These are phyloP conservation scores for Macroteleia sp. DNA, from an alignment of 2,888 invertebrate genomes.

Conservation along the genomic window DNA sequence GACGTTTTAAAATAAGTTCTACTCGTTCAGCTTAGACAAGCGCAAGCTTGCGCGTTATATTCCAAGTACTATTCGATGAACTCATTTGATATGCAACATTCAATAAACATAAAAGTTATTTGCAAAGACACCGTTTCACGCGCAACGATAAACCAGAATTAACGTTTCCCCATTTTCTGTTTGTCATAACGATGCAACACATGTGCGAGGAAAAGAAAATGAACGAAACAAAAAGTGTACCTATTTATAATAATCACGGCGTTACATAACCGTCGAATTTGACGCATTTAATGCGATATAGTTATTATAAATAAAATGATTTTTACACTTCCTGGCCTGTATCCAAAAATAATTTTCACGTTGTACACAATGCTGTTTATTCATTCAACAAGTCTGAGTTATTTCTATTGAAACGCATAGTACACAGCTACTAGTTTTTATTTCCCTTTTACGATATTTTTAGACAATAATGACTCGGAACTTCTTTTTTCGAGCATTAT, in stretches of 20 bases:
- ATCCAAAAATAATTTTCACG: slow-evolving; percentile 54
- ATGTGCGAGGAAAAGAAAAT: background rate
- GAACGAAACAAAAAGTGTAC: slow-evolving; percentile 5
- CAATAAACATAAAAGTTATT: slow-evolving; percentile 54
- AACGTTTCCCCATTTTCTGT: slow-evolving; percentile 14
- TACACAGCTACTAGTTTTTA: slow-evolving; percentile 43
- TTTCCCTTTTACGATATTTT: slow-evolving; percentile 47
- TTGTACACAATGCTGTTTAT: slow-evolving; percentile 59
- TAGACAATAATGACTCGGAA: slow-evolving; percentile 37
- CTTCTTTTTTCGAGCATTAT: slow-evolving; percentile 16
- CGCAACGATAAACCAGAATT: too few relatives aligned
- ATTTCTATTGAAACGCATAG: slow-evolving; percentile 56
- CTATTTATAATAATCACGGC: slow-evolving; percentile 45
- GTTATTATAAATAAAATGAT: slow-evolving; percentile 49
- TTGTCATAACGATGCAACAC: slow-evolving; percentile 1
- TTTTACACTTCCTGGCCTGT: slow-evolving; percentile 44
- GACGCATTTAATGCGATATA: slow-evolving; percentile 46
- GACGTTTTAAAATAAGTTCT: slow-evolving; percentile 21
- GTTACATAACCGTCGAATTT: slow-evolving; percentile 50
- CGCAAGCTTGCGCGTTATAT: slow-evolving; percentile 14
- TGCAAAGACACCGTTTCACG: slow-evolving; percentile 25
- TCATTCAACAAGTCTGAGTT: slow-evolving; percentile 55
- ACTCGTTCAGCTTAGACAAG: slow-evolving; percentile 4
- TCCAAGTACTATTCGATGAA: slow-evolving; percentile 40
- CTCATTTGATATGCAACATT: slow-evolving; percentile 44